Evolutionary conservation across 1,140 invertebrate genomes (phyloP), one percentile per base, ranked within the genome.

Genomic region (Harpegnathos saltator): DNA sequence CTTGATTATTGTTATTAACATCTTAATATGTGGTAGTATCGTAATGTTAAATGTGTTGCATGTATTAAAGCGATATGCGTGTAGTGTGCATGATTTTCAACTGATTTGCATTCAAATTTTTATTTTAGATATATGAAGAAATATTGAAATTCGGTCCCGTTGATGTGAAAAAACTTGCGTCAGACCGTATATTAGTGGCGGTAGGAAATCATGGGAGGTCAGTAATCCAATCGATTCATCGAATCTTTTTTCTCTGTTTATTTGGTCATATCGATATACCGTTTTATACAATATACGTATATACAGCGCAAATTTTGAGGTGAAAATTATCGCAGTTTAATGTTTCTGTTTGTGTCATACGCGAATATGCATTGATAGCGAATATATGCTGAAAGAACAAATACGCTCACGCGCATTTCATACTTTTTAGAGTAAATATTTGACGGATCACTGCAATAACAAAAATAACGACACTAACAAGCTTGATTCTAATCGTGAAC

Each of bases 141-240:
- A 89, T 95, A 22, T 92, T 93, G 19, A 75, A 83, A 4, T 94
- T 91, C 82, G 94, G 94, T 3, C 85, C 86, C 12, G 87, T 95
- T 58, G 93, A 95, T 81, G 83, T 95, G n/a, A 93, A 93, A 82
- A 92, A 91, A 44, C 91, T 89, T 19, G 80, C 87, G 29, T 73
- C 69, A 19, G 69, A 78, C 17, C 86, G 85, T 38, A 88, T 94
- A 19, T 82, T 95, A 38, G 89, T 95, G 9, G 94, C 94, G 22
- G 92, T 94, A 19, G 89, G 92, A 50, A 95, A 93, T 90, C 92
- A 92, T 78, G 72, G 82, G 75, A 93, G 88, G 95, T 95, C 77
- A 91, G 93, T 93, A 59, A 26, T 58, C 4, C 1, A 14, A 48
- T 9, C 26, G 1, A 26, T 12, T 52, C 54, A 83, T 72, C 7